These are phyloP conservation scores for Nyctalus aviator DNA, from an alignment of 2,797 vertebrate genomes.

Conservation along the genomic window DNA sequence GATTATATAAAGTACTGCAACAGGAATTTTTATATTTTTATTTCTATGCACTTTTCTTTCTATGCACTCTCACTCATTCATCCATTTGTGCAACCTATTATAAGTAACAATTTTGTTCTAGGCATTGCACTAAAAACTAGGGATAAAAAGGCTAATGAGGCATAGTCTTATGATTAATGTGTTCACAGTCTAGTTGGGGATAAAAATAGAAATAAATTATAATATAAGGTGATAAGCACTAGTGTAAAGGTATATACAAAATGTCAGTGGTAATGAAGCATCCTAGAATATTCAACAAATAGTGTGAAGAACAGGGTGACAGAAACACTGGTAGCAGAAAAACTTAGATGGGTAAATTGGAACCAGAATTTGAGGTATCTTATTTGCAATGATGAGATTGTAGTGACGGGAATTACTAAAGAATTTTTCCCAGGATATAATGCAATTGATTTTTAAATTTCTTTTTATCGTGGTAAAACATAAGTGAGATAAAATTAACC, in stretches of 20 bases:
- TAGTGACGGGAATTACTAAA: not conserved
- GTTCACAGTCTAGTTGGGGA: not conserved
- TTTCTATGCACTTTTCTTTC: not conserved
- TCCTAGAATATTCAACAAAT: not conserved
- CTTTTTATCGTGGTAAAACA: not conserved
- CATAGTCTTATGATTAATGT: not conserved
- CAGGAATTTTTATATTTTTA: not conserved
- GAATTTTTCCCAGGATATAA: not conserved
- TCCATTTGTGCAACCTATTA: not conserved
- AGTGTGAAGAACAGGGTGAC: not conserved
- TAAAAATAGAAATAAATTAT: slow-evolving; percentile 2
- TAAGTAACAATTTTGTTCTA: not conserved
- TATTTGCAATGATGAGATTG: not conserved
- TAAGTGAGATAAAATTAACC: not conserved
- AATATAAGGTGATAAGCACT: not conserved
- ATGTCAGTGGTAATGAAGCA: not conserved
- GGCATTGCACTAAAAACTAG: not conserved
- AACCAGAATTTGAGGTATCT: not conserved
- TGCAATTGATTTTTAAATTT: not conserved
- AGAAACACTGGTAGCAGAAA: not conserved
- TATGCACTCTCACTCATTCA: not conserved
- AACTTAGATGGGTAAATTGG: not conserved
- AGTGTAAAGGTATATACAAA: not conserved
- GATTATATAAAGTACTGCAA: not conserved
- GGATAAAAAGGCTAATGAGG: not conserved